Percentiles rank a stretch among this genome's conserved stretches.
Conservation (phyloP, 2,888 invertebrate genomes). For the Chironomus tentans region DNA sequence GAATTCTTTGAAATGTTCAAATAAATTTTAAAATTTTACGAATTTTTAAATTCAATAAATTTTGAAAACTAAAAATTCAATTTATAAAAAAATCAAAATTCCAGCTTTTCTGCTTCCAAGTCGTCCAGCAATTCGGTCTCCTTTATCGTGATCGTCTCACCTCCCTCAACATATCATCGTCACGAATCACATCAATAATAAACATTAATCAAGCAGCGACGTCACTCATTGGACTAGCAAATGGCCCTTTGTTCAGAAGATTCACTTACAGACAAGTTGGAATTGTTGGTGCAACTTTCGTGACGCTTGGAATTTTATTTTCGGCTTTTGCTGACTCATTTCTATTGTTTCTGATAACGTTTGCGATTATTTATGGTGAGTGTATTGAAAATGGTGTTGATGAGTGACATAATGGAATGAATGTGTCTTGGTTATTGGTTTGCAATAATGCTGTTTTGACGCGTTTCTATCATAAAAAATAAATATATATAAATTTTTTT, state of each 20-base stretch:
- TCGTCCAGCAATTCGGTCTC: constrained; percentile 63
- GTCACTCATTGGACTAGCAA: constrained; percentile 50
- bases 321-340: constrained; percentile 57
- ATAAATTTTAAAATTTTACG: too few species aligned
- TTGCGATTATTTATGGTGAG: constrained; percentile 61
- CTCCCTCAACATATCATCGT: constrained; percentile 51
- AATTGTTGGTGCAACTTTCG: constrained; percentile 50
- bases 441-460: too few species aligned
- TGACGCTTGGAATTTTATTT: constrained; percentile 50
- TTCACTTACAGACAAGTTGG: constrained; percentile 61
- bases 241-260: constrained; percentile 60
- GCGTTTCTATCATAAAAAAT: too few species aligned
- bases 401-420: background rate
- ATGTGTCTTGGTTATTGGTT: too few species aligned
- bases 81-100: constrained; percentile 28
- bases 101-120: constrained; percentile 56
- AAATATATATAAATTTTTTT: too few species aligned
- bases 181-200: constrained; percentile 52
- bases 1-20: too few species aligned
- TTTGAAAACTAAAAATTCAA: too few species aligned
- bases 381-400: background rate
- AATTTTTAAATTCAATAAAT: too few species aligned
- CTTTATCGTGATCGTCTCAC: constrained; percentile 56
- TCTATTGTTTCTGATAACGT: constrained; percentile 51
- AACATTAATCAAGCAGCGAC: constrained; percentile 20